Evolutionary conservation across 1,140 invertebrate genomes (phyloP).

Genomic region (Trissolcus basalis): DNA sequence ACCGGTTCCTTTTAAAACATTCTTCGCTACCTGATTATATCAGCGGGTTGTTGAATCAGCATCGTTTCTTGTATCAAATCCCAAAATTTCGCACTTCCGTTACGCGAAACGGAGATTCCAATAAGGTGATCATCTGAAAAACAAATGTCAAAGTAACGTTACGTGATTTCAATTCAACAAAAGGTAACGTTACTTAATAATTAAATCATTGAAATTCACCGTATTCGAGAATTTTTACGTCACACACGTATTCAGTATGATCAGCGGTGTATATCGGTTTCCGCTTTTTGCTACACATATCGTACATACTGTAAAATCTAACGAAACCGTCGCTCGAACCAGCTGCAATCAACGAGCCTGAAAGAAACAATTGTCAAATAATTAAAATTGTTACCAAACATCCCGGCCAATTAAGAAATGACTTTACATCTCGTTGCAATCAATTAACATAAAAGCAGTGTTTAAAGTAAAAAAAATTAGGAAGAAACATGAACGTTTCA

Average conservation of each 20-base stretch:
- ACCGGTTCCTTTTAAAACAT: constrained; percentile 3
- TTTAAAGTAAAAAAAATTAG: too few relatives aligned
- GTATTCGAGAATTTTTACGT: constrained; percentile 43
- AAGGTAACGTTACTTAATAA: too few relatives aligned
- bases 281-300: constrained; percentile 13
- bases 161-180: too few relatives aligned
- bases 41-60: constrained; percentile 18
- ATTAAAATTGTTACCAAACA: constrained; percentile 1
- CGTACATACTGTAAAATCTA: constrained; percentile 40
- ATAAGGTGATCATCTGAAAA: constrained; percentile 31
- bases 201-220: constrained; percentile 12
- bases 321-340: constrained; percentile 41
- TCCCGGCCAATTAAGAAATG: neutral
- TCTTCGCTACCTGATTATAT: constrained; percentile 29
- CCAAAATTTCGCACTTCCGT: constrained; percentile 26
- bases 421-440: constrained; percentile 4
- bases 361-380: constrained; percentile 3
- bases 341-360: constrained; percentile 40
- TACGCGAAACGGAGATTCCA: constrained; percentile 16
- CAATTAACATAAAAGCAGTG: too few relatives aligned
- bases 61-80: constrained; percentile 12
- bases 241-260: constrained; percentile 12
- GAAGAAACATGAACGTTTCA: too few relatives aligned
- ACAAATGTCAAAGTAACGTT: neutral
- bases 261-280: constrained; percentile 25